These are phyloP conservation scores for Stomatorhinus ivindoensis DNA, from an alignment of 2,113 vertebrate species.

Conservation along the genomic window DNA sequence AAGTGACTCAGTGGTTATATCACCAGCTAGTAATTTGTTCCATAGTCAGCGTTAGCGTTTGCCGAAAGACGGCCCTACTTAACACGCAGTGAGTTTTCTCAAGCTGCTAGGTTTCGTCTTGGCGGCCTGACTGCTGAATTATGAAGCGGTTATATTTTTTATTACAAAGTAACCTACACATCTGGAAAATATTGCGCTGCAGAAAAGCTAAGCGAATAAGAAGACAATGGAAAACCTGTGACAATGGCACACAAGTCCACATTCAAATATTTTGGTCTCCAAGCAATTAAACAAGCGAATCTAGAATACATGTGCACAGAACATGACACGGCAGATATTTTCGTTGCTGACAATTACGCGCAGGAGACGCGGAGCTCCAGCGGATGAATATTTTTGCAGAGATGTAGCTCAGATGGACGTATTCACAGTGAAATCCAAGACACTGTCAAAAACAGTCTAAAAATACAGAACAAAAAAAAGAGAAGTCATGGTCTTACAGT, in stretches of 20 bases:
- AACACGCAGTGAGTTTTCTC: background rate
- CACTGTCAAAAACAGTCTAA: background rate
- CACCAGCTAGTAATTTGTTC: constrained; percentile 31
- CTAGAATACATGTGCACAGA: background rate
- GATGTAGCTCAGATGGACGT: background rate
- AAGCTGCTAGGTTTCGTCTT: background rate
- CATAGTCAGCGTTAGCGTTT: constrained; percentile 22
- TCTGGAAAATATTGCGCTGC: constrained; percentile 4
- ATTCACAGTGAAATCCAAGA: background rate
- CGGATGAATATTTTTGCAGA: background rate
- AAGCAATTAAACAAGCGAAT: background rate
- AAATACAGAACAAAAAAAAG: background rate
- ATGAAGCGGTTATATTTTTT: background rate
- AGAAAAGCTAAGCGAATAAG: background rate
- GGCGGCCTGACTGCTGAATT: background rate
- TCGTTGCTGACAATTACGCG: background rate
- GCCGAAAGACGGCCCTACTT: background rate
- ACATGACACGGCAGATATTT: background rate
- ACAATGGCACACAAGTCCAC: background rate
- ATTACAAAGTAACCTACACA: constrained; percentile 1
- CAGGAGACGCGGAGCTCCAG: background rate
- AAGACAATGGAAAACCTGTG: background rate
- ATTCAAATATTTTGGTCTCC: background rate
- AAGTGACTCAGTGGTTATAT: constrained; percentile 29
- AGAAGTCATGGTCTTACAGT: background rate